phyloP scores from a whole-genome alignment of 2,797 vertebrate species.

The Tachyglossus aculeatus region DNA sequence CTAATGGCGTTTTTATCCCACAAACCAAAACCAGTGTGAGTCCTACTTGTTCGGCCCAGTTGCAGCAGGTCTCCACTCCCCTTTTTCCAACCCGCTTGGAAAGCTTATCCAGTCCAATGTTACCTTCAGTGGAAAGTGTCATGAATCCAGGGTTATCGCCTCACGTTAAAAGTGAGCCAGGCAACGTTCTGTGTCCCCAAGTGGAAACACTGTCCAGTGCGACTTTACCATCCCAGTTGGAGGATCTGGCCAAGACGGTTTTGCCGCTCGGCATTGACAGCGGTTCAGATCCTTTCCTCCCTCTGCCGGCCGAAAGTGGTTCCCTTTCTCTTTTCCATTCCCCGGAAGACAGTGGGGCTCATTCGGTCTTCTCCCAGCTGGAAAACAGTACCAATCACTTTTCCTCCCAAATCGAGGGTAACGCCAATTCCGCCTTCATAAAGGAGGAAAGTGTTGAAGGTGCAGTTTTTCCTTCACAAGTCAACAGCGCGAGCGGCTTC shows the following conservation, averaged over 20 bases:
- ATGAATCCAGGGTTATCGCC: slow-evolving; percentile 71
- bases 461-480: slow-evolving; percentile 69
- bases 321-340: slow-evolving; percentile 80
- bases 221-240: slow-evolving; percentile 73
- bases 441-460: slow-evolving; percentile 74
- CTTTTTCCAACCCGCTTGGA: slow-evolving; percentile 75
- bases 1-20: slow-evolving; percentile 67
- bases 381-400: slow-evolving; percentile 73
- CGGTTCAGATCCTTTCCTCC: slow-evolving; percentile 87
- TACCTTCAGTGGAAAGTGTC: slow-evolving; percentile 72
- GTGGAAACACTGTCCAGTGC: slow-evolving; percentile 72
- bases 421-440: slow-evolving; percentile 67
- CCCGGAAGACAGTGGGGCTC: slow-evolving; percentile 75
- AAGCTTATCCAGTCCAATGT: slow-evolving; percentile 76
- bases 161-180: slow-evolving; percentile 77
- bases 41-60: slow-evolving; percentile 66
- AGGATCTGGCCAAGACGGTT: slow-evolving; percentile 78
- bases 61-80: slow-evolving; percentile 70
- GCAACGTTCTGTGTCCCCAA: slow-evolving; percentile 70
- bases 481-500: slow-evolving; percentile 65
- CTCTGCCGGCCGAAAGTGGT: slow-evolving; percentile 85
- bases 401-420: slow-evolving; percentile 73
- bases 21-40: slow-evolving; percentile 73
- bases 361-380: slow-evolving; percentile 79
- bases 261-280: slow-evolving; percentile 85